Percentiles rank a stretch among this genome's conserved stretches.
These are phyloP conservation scores for Melanotaenia maccullochi DNA, from an alignment of 2,797 vertebrate genomes.

Conservation along the genomic window DNA sequence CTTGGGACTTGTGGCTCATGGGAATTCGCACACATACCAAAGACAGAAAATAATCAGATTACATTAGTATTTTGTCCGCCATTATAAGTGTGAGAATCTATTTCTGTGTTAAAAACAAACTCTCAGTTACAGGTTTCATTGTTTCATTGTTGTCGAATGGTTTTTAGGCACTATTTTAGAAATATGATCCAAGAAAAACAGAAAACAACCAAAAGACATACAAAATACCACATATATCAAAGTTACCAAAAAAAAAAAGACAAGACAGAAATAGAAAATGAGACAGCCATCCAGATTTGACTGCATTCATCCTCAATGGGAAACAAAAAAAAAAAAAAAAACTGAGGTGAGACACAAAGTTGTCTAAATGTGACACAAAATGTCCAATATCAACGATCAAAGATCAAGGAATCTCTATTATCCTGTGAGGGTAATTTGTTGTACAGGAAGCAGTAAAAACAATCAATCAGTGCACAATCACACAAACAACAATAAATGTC, in stretches of 20 bases:
- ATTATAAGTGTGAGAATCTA: neutral
- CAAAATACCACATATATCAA: neutral
- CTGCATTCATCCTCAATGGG: too few relatives aligned
- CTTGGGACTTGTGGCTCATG: constrained; percentile 15
- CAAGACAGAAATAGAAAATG: neutral
- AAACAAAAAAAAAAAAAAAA: too few relatives aligned
- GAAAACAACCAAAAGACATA: neutral
- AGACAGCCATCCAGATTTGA: too few relatives aligned
- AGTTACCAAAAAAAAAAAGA: neutral
- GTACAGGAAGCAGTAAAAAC: too few relatives aligned
- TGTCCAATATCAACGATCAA: too few relatives aligned
- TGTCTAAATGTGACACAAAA: too few relatives aligned
- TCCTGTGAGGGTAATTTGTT: too few relatives aligned
- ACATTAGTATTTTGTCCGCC: neutral
- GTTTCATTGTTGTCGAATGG: neutral
- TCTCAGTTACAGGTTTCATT: neutral
- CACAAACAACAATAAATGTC: too few relatives aligned
- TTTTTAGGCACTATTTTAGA: neutral
- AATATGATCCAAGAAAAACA: neutral
- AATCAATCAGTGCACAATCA: too few relatives aligned
- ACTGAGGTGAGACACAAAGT: too few relatives aligned
- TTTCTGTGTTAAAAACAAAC: neutral
- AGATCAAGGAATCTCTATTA: too few relatives aligned
- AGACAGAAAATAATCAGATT: neutral
- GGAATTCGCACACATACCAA: neutral